phyloP scores from a whole-genome alignment of 1,140 invertebrate species.

The Tetragonula clypearis region DNA sequence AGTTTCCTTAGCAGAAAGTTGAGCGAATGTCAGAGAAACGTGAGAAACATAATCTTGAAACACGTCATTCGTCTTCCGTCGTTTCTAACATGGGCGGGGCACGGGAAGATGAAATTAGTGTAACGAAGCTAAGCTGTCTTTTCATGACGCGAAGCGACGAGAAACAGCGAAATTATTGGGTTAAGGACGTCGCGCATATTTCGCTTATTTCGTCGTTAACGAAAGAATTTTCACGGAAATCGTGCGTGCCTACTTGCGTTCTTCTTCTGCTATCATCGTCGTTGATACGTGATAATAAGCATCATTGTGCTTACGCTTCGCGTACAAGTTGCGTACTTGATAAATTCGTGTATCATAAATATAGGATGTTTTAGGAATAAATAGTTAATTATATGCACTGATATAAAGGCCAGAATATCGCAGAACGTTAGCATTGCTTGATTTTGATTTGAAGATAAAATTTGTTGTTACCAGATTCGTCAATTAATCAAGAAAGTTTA shows the following conservation, averaged over 20 bases:
- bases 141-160: constrained; percentile 45
- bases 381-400: neutral
- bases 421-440: too few species aligned
- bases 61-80: constrained; percentile 61
- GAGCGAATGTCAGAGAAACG: constrained; percentile 64
- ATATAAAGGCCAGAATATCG: too few species aligned
- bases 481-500: too few species aligned
- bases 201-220: constrained; percentile 18
- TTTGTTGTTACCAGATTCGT: too few species aligned
- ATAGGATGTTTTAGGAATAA: neutral
- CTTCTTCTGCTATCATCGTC: neutral
- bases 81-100: constrained; percentile 48
- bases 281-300: neutral
- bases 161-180: constrained; percentile 46
- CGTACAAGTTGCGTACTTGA: too few species aligned
- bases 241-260: neutral
- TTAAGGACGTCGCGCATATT: constrained; percentile 57
- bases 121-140: constrained; percentile 63
- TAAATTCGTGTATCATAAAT: neutral
- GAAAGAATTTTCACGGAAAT: constrained; percentile 40
- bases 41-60: constrained; percentile 59
- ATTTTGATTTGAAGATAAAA: too few species aligned
- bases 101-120: constrained; percentile 62
- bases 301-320: neutral
- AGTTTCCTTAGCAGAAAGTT: constrained; percentile 51